Evolutionary conservation across 1,140 invertebrate genomes (phyloP).

Genomic region (Drosophila novamexicana): DNA sequence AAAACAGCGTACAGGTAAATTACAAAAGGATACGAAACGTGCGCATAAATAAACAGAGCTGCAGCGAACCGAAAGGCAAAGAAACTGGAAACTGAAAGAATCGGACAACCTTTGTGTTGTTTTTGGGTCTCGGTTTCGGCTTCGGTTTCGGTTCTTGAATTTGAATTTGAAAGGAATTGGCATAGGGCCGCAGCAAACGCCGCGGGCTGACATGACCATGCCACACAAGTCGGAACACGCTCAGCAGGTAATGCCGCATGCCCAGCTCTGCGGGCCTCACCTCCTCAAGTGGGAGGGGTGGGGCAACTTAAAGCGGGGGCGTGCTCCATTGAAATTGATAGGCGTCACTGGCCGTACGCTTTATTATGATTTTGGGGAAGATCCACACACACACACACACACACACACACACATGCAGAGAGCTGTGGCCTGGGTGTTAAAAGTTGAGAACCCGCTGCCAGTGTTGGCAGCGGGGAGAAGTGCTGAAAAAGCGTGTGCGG

Average conservation of each 20-base stretch:
- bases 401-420: no score
- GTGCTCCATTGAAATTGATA: constrained; percentile 43
- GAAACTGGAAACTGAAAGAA: constrained; percentile 2
- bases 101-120: constrained; percentile 53
- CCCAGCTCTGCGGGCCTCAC: background rate
- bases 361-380: background rate
- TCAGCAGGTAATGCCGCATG: constrained; percentile 39
- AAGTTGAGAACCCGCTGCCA: constrained; percentile 14
- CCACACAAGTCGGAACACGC: constrained; percentile 61
- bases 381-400: background rate
- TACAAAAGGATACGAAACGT: constrained; percentile 60
- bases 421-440: constrained; percentile 23
- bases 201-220: constrained; percentile 63
- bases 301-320: constrained; percentile 24
- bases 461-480: background rate
- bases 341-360: constrained; percentile 18
- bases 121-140: constrained; percentile 26
- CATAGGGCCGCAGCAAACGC: constrained; percentile 39
- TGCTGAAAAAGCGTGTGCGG: no score
- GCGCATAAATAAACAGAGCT: constrained; percentile 66
- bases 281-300: background rate
- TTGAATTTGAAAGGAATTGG: constrained; percentile 69
- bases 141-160: constrained; percentile 27
- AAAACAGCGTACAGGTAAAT: constrained; percentile 68
- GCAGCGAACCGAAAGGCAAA: constrained; percentile 4